Evolutionary conservation across 2,797 vertebrate species (phyloP), one percentile per base, ranked within the genome.

Genomic region (Taeniopygia guttata): DNA sequence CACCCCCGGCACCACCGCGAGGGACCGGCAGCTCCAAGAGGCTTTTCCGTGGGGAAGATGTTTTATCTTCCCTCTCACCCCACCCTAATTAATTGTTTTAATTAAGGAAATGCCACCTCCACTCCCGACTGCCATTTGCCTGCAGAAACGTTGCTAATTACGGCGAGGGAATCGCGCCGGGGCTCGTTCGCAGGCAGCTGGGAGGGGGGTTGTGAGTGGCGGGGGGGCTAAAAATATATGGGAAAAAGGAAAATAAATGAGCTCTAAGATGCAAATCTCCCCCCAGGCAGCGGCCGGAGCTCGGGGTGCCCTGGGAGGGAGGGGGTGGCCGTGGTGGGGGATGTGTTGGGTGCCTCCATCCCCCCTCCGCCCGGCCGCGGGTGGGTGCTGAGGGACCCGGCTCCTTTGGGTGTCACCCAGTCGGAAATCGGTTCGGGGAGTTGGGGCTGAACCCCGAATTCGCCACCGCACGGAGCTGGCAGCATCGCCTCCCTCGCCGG

Each of bases 71-170:
- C 54, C 75, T 94, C 89, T 94, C 85, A 32, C 91, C 84, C 76
- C 89, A 88, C 92, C 93, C 91, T 95, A 92, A 97, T 93, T 93
- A 96, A 96, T 97, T 96, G 93, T 95, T 97, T 97, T 97, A 97
- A 97, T 97, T 97, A 97, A 95, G 92, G 94, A 95, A 96, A 95
- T 45, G 87, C 87, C 91, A 83, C 91, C 94, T 96, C 84, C 91
- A 84, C 92, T 96, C 85, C 84, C 62, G 87, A 94, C 96, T 94
- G 94, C 91, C 90, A 67, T 95, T 95, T 95, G 91, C 95, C 87
- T 73, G 95, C 91, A 94, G 94, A 92, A 95, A 70, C 16, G 56
- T 32, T 84, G 95, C 94, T 97, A 96, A 97, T 96, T 96, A 90
- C 70, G 8, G 96, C 7, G 66, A 94, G 81, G 89, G 82, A 90